Conservation (phyloP, 2,113 vertebrate species). For the Talpa occidentalis region DNA sequence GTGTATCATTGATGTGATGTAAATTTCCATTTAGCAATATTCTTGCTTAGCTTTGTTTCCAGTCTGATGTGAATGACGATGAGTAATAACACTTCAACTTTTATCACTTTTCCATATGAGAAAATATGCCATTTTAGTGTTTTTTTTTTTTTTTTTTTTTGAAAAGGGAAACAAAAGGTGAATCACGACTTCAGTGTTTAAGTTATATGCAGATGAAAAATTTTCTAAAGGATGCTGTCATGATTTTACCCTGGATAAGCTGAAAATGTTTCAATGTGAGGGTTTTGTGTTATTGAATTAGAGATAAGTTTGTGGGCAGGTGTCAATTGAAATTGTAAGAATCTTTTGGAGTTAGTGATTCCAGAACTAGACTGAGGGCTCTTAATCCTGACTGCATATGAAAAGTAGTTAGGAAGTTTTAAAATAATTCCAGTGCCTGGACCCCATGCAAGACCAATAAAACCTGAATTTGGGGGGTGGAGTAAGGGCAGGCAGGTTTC, state of each 20-base stretch:
- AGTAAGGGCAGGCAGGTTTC: background rate
- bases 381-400: background rate
- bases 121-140: slow-evolving; percentile 71
- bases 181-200: slow-evolving; percentile 69
- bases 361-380: slow-evolving; percentile 25
- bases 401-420: slow-evolving; percentile 54
- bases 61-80: slow-evolving; percentile 63
- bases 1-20: slow-evolving; percentile 62
- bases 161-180: slow-evolving; percentile 65
- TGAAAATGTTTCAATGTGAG: slow-evolving; percentile 23
- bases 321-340: slow-evolving; percentile 64
- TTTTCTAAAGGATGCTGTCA: slow-evolving; percentile 71
- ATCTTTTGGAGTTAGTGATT: slow-evolving; percentile 32
- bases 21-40: slow-evolving; percentile 70
- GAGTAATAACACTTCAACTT: slow-evolving; percentile 73
- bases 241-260: slow-evolving; percentile 58
- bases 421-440: background rate
- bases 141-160: slow-evolving; percentile 69
- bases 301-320: slow-evolving; percentile 59
- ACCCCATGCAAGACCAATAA: too few species aligned
- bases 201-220: slow-evolving; percentile 59
- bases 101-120: slow-evolving; percentile 72
- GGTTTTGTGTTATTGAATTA: too few species aligned
- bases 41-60: slow-evolving; percentile 70
- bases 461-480: too few species aligned